A percentile compares a stretch with the other conserved stretches of the same genome.
phyloP scores from a whole-genome alignment of 2,797 vertebrate genomes.

The Sardinella longiceps region DNA sequence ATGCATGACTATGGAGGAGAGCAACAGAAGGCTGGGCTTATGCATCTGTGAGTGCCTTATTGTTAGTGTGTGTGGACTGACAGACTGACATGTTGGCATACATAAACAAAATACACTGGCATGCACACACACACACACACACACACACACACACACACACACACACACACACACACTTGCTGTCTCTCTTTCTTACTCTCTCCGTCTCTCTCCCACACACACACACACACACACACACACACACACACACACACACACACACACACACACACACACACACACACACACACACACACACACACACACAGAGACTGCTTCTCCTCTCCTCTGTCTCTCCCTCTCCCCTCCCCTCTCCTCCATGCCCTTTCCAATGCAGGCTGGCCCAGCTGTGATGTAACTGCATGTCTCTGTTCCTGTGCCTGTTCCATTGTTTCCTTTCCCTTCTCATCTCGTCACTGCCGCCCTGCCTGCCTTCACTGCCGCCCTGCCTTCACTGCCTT shows the following conservation, averaged over 20 bases:
- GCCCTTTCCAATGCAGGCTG: background rate
- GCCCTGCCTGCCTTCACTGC: background rate
- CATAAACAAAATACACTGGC: background rate
- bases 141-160: background rate
- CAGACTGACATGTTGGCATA: background rate
- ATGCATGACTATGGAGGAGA: too few relatives aligned
- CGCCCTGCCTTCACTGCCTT: background rate
- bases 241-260: constrained; percentile 28
- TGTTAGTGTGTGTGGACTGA: background rate
- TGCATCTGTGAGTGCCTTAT: background rate
- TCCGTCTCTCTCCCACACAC: background rate
- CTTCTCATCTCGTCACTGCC: too few relatives aligned
- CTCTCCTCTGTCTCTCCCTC: constrained; percentile 26
- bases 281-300: constrained; percentile 24
- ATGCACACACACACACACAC: constrained; percentile 29
- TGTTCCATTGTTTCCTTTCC: background rate
- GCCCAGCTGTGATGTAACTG: constrained; percentile 1
- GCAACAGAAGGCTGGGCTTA: too few relatives aligned
- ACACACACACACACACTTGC: background rate
- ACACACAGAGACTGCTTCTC: constrained; percentile 28
- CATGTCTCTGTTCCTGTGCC: background rate
- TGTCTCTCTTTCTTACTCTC: too few relatives aligned
- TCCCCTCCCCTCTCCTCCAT: constrained; percentile 33
- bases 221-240: constrained; percentile 23
- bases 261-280: constrained; percentile 10